These are phyloP conservation scores for Phyllotreta striolata DNA, from an alignment of 2,888 invertebrate genomes.

Conservation along the genomic window DNA sequence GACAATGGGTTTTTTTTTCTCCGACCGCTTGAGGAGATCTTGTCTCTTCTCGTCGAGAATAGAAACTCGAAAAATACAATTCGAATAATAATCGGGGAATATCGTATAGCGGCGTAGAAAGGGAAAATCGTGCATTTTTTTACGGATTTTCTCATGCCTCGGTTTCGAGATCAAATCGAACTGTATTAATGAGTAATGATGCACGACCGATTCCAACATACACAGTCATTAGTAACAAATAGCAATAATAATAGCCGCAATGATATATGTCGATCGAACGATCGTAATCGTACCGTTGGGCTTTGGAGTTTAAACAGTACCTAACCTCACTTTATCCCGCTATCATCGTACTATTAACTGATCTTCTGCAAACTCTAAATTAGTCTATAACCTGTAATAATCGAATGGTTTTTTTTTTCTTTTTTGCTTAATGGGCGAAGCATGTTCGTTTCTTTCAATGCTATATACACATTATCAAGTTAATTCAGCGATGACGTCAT, in stretches of 20 bases:
- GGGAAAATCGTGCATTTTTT: no score
- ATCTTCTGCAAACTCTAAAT: no score
- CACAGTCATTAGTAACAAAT: conserved; percentile 64
- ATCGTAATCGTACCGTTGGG: conserved; percentile 58
- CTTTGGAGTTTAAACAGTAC: conserved; percentile 36
- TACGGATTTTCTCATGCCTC: conserved; percentile 51
- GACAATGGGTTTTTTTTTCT: conserved; percentile 41
- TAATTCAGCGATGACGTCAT: no score
- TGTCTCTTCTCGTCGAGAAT: no score
- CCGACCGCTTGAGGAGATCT: conserved; percentile 28
- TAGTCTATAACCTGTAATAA: no score
- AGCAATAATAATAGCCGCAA: conserved; percentile 62
- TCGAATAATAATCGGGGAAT: no score
- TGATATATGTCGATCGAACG: conserved; percentile 60
- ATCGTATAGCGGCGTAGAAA: no score
- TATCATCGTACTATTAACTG: neutral
- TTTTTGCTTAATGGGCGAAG: no score
- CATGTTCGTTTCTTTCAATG: no score
- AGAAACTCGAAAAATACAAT: no score
- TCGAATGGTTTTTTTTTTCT: no score
- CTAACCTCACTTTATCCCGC: conserved; percentile 22
- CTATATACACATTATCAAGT: no score
- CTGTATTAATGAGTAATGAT: conserved; percentile 63
- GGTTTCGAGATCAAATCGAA: conserved; percentile 60
- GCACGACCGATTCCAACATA: conserved; percentile 62